A percentile compares a stretch with the other conserved stretches of the same genome.
Conservation (phyloP, 1,140 invertebrate species). For the Notospermus geniculatus region DNA sequence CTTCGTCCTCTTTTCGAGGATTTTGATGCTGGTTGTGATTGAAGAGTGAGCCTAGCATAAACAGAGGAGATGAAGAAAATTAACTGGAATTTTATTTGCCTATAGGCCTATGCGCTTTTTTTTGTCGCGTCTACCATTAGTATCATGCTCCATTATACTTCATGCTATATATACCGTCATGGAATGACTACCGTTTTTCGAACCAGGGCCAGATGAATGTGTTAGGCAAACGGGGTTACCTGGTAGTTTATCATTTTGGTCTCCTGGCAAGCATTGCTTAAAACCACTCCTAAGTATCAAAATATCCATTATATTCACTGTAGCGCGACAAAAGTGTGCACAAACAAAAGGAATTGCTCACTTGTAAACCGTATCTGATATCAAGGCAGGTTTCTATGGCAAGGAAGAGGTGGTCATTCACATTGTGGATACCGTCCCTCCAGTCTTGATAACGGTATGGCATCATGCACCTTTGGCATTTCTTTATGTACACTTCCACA, state of each 20-base stretch:
- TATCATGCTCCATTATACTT: no score
- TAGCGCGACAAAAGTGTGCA: no score
- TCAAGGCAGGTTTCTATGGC: neutral
- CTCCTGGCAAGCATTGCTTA: neutral
- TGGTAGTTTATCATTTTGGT: neutral
- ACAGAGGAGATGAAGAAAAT: neutral
- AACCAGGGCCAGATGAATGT: no score
- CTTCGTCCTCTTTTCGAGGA: neutral
- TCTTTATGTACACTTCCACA: neutral
- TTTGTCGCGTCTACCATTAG: no score
- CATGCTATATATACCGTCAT: no score
- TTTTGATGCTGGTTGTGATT: neutral
- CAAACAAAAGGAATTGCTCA: neutral
- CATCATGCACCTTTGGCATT: neutral
- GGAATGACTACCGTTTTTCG: no score
- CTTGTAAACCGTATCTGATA: neutral
- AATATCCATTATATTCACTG: neutral
- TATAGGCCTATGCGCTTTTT: no score
- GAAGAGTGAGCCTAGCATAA: neutral
- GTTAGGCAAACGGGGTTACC: no score
- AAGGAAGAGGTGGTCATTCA: neutral
- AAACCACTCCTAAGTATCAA: neutral
- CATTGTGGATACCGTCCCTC: slow-evolving; percentile 6
- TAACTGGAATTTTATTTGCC: no score
- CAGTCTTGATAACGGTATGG: slow-evolving; percentile 4